Base-by-base conservation (phyloP, 1,140 invertebrate genomes). In the Tetramorium simillimum region DNA sequence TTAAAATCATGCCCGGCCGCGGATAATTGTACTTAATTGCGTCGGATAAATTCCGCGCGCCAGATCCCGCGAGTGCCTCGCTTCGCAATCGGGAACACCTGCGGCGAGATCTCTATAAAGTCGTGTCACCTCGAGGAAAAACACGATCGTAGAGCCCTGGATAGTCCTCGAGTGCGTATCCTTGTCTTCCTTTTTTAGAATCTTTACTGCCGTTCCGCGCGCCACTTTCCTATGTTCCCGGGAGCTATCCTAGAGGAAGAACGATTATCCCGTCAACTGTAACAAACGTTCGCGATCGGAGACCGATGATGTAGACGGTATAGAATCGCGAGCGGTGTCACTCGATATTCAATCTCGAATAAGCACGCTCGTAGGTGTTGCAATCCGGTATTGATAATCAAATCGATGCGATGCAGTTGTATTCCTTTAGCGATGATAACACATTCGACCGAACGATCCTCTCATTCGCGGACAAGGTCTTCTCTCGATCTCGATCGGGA, bases 231-330 rank as follows among this genome's bases (percentile, higher is more conserved):
- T 67, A 37, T 69, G 14, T 65, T 43, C 72, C 80, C 85, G 62
- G 88, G 58, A 86, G 82, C 88, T 72, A 63, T 86, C 69, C 53
- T 65, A 46, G 40, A 67, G 21, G 18, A 58, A 63, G 56, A 67
- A 43, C 51, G 76, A 58, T 75, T 60, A 65, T 88, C 62, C 58
- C 24, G 46, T 86, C 63, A 77, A 70, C 73, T 80, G 75, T 92
- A 89, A 92, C 87, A 86, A 91, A 92, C 86, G 92, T 70, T 60
- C 49, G 62, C 90, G 89, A 93, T 92, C 90, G 92, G 91, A 89
- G 90, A 63, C 65, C 82, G 77, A 82, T 87, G 37, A n/a, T 40
- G n/a, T n/a, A 63, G 33, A 69, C 37, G 72, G 86, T 65, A 72
- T 86, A 88, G 92, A 90, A 90, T 88, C 86, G 87, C 76, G 87